Base-by-base conservation (phyloP, 2,113 vertebrate genomes). In the Periophthalmus modestus region DNA sequence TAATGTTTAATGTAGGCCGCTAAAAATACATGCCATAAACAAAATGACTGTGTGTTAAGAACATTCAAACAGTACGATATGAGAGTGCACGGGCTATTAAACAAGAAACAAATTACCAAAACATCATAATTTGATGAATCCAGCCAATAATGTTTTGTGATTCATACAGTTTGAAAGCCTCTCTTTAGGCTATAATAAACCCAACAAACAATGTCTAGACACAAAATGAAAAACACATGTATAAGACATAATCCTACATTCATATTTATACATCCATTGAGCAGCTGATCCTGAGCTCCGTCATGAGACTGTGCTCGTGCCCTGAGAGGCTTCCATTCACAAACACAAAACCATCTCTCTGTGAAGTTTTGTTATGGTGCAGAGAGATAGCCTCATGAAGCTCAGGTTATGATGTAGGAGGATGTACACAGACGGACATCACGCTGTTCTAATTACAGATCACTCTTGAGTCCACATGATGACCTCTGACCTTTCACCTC, bases 391-490 rank as follows among this genome's bases (percentile, higher is more conserved):
- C 28, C 1, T 28, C 28, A 28, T 28, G 15, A 9, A 15, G 15
- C 1, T 34, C 13, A 16, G 2, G 28, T 62, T 15, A 62, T 7
- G 24, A 18, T 16, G 59, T 7, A 34, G 59, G 28, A 28, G 23
- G 2, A 12, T 24, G 15, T 33, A 7, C 4, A 34, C 24, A 34
- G 59, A 62, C 28, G 2, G 19, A 55, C 52, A 33, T 62, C 70
- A 73, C 63, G 48, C 73, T 73, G 66, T 55, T 16, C 67, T 68
- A 23, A 73, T 73, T 76, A 69, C 19, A 46, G 62, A 9, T 57
- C 52, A 48, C 16, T 48, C 18, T 61, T 0, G 24, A 55, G 67
- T 78, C 57, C 18, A 23, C 13, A 14, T 1, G n/a, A 2, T 66
- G n/a, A 72, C 59, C 58, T 76, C 48, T 77, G 16, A 5, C 50